phyloP scores from a whole-genome alignment of 2,113 vertebrate genomes.

The Cryptomyrus ogoouensis region DNA sequence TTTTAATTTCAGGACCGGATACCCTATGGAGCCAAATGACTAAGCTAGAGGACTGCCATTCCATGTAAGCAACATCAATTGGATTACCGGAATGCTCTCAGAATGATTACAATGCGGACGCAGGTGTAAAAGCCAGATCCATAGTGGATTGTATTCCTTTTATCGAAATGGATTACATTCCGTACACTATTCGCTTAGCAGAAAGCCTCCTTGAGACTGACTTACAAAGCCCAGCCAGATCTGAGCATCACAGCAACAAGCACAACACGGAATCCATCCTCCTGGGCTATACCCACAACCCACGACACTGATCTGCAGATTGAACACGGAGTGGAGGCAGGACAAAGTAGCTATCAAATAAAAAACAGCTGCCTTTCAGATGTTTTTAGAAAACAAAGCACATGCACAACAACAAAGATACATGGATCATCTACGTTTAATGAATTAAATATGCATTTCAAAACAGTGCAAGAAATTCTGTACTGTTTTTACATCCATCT shows the following conservation, averaged over 20 bases:
- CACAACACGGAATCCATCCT: background rate
- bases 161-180: slow-evolving; percentile 40
- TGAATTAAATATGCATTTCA: background rate
- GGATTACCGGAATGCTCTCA: slow-evolving; percentile 44
- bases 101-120: slow-evolving; percentile 32
- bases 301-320: background rate
- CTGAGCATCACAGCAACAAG: background rate
- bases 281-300: background rate
- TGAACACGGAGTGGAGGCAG: background rate
- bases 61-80: slow-evolving; percentile 29
- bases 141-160: slow-evolving; percentile 35
- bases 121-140: slow-evolving; percentile 21
- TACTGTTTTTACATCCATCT: background rate
- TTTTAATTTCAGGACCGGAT: slow-evolving; percentile 36
- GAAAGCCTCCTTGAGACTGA: background rate
- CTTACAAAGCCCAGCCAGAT: background rate
- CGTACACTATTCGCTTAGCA: background rate
- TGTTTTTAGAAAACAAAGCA: background rate
- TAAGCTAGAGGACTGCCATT: slow-evolving; percentile 31
- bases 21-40: slow-evolving; percentile 22
- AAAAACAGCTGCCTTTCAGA: background rate
- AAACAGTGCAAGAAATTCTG: background rate
- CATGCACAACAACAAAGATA: background rate
- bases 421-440: background rate
- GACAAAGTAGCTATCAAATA: background rate